Conservation (phyloP, 2,797 vertebrate species). For the Propithecus perrieri region DNA sequence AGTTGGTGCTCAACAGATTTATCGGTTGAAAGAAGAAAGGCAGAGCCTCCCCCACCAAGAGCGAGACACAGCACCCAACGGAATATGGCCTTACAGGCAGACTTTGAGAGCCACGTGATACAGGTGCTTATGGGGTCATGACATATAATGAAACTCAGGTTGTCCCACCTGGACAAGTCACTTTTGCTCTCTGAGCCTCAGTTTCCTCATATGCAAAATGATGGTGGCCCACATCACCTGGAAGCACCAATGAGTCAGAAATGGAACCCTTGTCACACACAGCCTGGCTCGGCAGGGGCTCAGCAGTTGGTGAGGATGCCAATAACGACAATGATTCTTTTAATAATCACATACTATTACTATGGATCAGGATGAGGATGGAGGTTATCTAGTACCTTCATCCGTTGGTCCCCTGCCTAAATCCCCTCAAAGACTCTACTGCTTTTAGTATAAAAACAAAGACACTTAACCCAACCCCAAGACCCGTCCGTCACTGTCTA, state of each 20-base stretch:
- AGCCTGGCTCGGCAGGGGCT: neutral
- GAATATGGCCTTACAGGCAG: neutral
- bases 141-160: neutral
- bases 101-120: neutral
- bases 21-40: neutral
- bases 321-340: neutral
- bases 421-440: neutral
- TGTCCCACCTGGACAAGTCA: neutral
- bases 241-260: neutral
- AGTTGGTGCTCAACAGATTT: neutral
- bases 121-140: neutral
- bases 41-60: neutral
- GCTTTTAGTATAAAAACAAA: neutral
- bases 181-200: neutral
- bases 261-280: neutral
- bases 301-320: neutral
- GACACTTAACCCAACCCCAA: neutral
- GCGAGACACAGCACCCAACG: neutral
- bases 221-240: too few species aligned
- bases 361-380: neutral
- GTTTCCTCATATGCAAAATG: neutral
- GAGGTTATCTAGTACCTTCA: neutral
- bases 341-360: neutral
- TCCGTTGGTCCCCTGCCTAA: neutral
- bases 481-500: neutral